Percentiles rank a stretch among this genome's conserved stretches.
phyloP scores from a whole-genome alignment of 2,888 invertebrate genomes.

The Cactoblastis cactorum region DNA sequence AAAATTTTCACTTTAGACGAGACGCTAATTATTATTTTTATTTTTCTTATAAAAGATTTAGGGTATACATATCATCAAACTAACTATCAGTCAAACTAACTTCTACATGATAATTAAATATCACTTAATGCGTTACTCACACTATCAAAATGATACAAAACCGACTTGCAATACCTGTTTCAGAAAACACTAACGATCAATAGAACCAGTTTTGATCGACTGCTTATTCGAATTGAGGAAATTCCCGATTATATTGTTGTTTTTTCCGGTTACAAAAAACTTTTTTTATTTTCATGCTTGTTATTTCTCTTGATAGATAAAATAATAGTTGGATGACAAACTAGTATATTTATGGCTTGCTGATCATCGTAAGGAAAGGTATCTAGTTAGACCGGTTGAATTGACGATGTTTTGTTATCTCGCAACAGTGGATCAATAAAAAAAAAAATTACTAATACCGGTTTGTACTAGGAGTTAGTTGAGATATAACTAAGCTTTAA shows the following conservation, averaged over 20 bases:
- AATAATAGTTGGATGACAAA: not conserved
- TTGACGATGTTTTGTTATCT: too few species aligned
- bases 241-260: constrained; percentile 3
- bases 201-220: constrained; percentile 15
- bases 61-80: too few species aligned
- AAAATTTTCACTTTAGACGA: not conserved
- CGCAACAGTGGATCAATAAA: too few species aligned
- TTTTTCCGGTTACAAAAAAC: not conserved
- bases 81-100: too few species aligned
- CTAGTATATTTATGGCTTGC: not conserved
- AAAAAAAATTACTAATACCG: too few species aligned
- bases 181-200: not conserved
- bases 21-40: not conserved
- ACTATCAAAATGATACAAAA: not conserved
- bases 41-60: too few species aligned
- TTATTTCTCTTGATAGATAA: not conserved
- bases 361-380: not conserved
- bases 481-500: too few species aligned
- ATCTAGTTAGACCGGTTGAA: too few species aligned
- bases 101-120: not conserved
- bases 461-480: too few species aligned
- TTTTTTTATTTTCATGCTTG: constrained; percentile 10
- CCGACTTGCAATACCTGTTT: constrained; percentile 11
- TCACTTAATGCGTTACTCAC: not conserved
- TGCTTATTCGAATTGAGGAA: constrained; percentile 15